phyloP scores from a whole-genome alignment of 2,113 vertebrate genomes.

The Rana temporaria region DNA sequence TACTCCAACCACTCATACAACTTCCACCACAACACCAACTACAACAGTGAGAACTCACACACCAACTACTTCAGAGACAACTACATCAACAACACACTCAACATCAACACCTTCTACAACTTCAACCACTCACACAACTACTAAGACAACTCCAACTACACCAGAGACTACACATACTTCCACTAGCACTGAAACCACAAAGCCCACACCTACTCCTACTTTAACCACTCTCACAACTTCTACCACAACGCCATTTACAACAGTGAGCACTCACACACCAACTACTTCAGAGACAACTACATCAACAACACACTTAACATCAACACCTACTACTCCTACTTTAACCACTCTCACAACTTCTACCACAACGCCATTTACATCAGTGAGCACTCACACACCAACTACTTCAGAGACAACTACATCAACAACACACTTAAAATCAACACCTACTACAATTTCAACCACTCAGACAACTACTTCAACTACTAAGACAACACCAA shows the following conservation, averaged over 20 bases:
- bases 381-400: too few relatives aligned
- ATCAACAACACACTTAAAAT: too few relatives aligned
- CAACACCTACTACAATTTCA: not conserved
- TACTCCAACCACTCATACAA: not conserved
- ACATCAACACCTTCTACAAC: not conserved
- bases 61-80: too few relatives aligned
- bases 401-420: not conserved
- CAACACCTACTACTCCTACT: too few relatives aligned
- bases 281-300: not conserved
- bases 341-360: not conserved
- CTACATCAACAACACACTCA: too few relatives aligned
- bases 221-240: not conserved
- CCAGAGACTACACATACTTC: not conserved
- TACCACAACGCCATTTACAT: too few relatives aligned
- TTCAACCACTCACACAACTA: not conserved
- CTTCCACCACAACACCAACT: too few relatives aligned
- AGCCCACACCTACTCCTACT: not conserved
- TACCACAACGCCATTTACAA: constrained; percentile 10
- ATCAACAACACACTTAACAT: not conserved
- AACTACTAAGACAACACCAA: too few relatives aligned
- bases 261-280: not conserved
- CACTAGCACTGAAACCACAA: not conserved
- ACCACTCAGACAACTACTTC: constrained; percentile 8
- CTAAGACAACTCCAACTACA: too few relatives aligned
- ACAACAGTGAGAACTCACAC: too few relatives aligned